These are phyloP conservation scores for Ypsolopha scabrella DNA, from an alignment of 2,888 invertebrate genomes.

Conservation along the genomic window DNA sequence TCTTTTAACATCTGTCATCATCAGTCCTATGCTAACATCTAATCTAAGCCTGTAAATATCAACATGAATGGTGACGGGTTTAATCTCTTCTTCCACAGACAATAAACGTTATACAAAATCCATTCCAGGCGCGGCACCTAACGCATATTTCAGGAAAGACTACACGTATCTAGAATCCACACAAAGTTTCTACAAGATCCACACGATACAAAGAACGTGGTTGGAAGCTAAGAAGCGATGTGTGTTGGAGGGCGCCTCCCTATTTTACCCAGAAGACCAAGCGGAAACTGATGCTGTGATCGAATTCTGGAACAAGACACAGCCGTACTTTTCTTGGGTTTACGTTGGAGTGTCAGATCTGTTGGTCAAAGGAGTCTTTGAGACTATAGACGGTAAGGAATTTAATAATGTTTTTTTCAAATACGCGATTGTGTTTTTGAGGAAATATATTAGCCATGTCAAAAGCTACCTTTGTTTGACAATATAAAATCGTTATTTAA, in stretches of 20 bases:
- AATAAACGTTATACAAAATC: too few relatives aligned
- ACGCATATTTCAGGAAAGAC: slow-evolving; percentile 41
- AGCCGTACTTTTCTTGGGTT: slow-evolving; percentile 18
- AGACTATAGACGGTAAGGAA: slow-evolving; percentile 29
- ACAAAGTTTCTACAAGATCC: slow-evolving; percentile 43
- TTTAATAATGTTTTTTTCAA: not conserved
- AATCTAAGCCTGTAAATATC: too few relatives aligned
- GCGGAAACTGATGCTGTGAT: slow-evolving; percentile 27
- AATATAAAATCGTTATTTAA: too few relatives aligned
- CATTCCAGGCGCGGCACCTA: slow-evolving; percentile 26
- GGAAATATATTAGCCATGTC: too few relatives aligned
- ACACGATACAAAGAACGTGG: slow-evolving; percentile 34
- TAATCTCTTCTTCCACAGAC: too few relatives aligned
- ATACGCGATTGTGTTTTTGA: too few relatives aligned
- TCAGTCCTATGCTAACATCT: too few relatives aligned
- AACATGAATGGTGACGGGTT: too few relatives aligned
- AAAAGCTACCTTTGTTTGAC: too few relatives aligned
- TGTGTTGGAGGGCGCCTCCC: slow-evolving; percentile 30
- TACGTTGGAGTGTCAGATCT: slow-evolving; percentile 34
- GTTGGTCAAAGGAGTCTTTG: slow-evolving; percentile 31
- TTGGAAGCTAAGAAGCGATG: slow-evolving; percentile 33
- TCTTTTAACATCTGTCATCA: too few relatives aligned
- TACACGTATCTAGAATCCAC: slow-evolving; percentile 31
- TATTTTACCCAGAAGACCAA: slow-evolving; percentile 38
- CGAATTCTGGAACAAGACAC: slow-evolving; percentile 21